Percentiles rank a stretch among this genome's conserved stretches.
phyloP scores from a whole-genome alignment of 2,113 vertebrate species.

The Conger conger region DNA sequence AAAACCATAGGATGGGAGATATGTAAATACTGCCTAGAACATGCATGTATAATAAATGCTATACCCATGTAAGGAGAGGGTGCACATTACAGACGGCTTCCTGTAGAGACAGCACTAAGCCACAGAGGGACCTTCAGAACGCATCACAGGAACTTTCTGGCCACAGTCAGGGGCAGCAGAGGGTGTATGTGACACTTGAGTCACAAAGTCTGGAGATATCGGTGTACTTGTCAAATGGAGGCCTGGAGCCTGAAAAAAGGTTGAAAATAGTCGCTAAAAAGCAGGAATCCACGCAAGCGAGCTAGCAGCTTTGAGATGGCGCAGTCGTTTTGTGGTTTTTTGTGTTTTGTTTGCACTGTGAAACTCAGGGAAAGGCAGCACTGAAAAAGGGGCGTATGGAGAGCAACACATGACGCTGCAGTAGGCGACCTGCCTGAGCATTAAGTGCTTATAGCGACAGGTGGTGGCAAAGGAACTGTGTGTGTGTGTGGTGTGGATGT shows the following conservation, averaged over 20 bases:
- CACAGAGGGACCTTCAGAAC: background rate
- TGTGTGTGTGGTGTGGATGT: no score
- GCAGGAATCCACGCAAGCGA: background rate
- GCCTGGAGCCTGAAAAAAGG: background rate
- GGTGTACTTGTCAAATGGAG: conserved; percentile 2
- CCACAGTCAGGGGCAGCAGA: background rate
- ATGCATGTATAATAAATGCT: no score
- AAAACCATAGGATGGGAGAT: background rate
- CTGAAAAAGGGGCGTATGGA: no score
- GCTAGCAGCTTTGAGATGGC: background rate
- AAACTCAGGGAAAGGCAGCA: background rate
- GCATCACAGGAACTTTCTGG: background rate
- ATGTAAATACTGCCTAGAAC: background rate
- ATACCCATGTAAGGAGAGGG: background rate
- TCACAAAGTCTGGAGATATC: conserved; percentile 18
- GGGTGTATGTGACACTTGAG: conserved; percentile 15
- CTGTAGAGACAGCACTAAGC: background rate
- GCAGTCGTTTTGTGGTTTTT: background rate
- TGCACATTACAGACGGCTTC: background rate
- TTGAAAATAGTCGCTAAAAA: conserved; percentile 1
- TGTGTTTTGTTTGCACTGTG: background rate
- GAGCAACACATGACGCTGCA: background rate
- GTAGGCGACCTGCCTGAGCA: background rate
- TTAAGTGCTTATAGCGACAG: background rate
- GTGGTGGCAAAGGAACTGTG: background rate